phyloP scores from a whole-genome alignment of 2,113 vertebrate species.

The Epinephelus fuscoguttatus region DNA sequence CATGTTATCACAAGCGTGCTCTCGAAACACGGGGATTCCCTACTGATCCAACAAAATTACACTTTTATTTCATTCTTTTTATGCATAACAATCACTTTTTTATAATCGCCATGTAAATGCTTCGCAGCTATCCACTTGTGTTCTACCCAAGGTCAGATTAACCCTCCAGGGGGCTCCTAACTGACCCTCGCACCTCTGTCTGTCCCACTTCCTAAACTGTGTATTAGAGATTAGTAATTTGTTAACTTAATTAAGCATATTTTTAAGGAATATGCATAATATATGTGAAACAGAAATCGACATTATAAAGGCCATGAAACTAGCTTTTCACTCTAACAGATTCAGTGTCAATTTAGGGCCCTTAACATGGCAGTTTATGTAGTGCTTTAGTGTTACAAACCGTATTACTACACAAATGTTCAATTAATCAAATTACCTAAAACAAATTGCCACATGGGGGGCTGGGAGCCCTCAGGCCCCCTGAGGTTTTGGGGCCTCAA shows the following conservation, averaged over 20 bases:
- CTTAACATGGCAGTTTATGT: slow-evolving; percentile 15
- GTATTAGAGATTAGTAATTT: not conserved
- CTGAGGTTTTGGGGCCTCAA: slow-evolving; percentile 13
- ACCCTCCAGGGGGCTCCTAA: not conserved
- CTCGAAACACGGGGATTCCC: slow-evolving; percentile 7
- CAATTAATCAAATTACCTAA: slow-evolving; percentile 23
- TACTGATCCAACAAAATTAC: not conserved
- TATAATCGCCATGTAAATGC: not conserved
- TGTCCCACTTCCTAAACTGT: not conserved
- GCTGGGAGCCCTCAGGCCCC: not conserved
- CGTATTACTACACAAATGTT: slow-evolving; percentile 25
- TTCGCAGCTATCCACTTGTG: not conserved
- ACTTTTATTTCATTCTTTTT: not conserved
- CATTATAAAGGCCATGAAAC: not conserved
- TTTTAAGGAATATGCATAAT: not conserved
- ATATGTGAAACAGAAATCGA: not conserved
- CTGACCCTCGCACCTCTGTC: not conserved
- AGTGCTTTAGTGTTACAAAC: slow-evolving; percentile 2
- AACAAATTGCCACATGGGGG: slow-evolving; percentile 13
- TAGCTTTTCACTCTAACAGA: slow-evolving; percentile 8
- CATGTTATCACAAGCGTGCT: not conserved
- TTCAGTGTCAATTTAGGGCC: not conserved
- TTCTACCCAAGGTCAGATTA: not conserved
- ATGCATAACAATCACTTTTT: not conserved
- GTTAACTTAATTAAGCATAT: not conserved